Percentiles rank a stretch among this genome's conserved stretches.
These are phyloP conservation scores for Diloba caeruleocephala DNA, from an alignment of 2,888 invertebrate species.

Conservation along the genomic window DNA sequence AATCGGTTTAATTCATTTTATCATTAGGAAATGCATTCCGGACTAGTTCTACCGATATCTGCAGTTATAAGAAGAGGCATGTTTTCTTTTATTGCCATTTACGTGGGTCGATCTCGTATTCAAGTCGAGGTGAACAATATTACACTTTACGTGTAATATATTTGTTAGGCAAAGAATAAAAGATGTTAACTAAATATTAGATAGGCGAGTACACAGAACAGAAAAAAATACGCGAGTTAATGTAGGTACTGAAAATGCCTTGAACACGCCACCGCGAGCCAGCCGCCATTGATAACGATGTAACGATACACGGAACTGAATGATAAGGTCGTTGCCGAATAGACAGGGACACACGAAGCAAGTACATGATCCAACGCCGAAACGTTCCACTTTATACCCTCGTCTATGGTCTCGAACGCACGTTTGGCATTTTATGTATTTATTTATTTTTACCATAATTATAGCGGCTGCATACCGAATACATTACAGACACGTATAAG, in stretches of 20 bases:
- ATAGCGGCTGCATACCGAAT: no score
- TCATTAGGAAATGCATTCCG: slow-evolving; percentile 31
- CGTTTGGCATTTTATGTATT: no score
- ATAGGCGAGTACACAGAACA: no score
- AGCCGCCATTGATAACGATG: slow-evolving; percentile 54
- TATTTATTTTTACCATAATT: no score
- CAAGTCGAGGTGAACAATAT: not conserved
- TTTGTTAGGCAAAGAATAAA: slow-evolving; percentile 8
- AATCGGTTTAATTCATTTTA: slow-evolving; percentile 12
- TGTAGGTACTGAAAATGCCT: slow-evolving; percentile 48
- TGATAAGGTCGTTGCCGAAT: slow-evolving; percentile 54
- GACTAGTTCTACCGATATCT: slow-evolving; percentile 1
- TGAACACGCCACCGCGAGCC: slow-evolving; percentile 46
- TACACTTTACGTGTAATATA: not conserved
- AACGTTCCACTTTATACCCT: slow-evolving; percentile 28
- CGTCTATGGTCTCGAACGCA: slow-evolving; percentile 8
- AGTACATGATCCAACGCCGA: slow-evolving; percentile 30
- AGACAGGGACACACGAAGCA: slow-evolving; percentile 30
- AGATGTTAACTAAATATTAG: slow-evolving; percentile 26
- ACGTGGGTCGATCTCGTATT: no score
- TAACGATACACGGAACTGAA: slow-evolving; percentile 50
- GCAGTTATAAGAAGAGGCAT: not conserved
- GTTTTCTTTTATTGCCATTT: slow-evolving; percentile 18
- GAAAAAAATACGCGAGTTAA: no score
- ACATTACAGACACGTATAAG: no score